phyloP scores from a whole-genome alignment of 2,888 invertebrate species.

The Acanthosepion pharaonis region DNA sequence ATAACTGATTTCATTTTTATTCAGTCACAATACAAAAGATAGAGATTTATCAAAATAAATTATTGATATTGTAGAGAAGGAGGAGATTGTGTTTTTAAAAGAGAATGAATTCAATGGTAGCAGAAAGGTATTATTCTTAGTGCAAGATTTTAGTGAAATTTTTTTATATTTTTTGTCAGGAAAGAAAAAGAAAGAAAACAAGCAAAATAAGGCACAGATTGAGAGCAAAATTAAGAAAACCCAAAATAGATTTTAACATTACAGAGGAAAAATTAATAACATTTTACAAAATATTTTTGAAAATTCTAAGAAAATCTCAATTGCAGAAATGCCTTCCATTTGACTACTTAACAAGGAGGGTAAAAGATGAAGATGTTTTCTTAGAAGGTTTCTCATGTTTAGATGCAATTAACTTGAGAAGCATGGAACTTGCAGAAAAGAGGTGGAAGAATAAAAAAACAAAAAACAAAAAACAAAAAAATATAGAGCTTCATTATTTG shows the following conservation, averaged over 20 bases:
- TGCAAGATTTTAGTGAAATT: background rate
- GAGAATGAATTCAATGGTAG: background rate
- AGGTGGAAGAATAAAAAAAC: background rate
- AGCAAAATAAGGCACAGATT: background rate
- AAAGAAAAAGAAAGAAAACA: background rate
- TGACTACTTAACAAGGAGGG: background rate
- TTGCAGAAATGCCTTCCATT: background rate
- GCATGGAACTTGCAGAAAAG: background rate
- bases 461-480: background rate
- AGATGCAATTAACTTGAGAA: background rate
- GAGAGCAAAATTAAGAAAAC: background rate
- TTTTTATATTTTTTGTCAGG: background rate
- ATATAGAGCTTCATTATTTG: background rate
- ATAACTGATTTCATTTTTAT: background rate
- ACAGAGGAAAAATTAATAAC: background rate
- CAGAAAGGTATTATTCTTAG: background rate
- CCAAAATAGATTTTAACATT: background rate
- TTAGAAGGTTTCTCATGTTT: background rate
- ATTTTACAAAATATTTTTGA: background rate
- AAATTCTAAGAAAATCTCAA: conserved; percentile 8
- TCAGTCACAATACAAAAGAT: background rate
- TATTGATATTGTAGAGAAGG: background rate
- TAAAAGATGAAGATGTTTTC: background rate
- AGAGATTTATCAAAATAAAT: background rate
- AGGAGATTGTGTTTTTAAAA: background rate